A percentile compares a stretch with the other conserved stretches of the same genome.
Evolutionary conservation across 2,113 vertebrate genomes (phyloP).

Genomic region (Etia nguti): DNA sequence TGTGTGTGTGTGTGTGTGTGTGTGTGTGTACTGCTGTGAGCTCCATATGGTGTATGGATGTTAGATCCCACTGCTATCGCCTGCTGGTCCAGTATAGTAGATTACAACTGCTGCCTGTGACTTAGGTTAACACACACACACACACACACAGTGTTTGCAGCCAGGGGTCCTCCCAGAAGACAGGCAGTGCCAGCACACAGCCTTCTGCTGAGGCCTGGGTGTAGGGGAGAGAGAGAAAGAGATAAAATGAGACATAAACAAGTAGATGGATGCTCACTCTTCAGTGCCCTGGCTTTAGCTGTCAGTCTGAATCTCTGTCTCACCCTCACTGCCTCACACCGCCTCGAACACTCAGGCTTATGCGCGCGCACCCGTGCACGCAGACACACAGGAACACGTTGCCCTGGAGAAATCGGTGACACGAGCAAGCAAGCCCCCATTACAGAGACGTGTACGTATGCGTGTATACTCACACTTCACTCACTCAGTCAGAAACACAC

Average conservation of each 20-base stretch:
- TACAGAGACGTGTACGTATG: conserved; percentile 21
- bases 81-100: conserved; percentile 43
- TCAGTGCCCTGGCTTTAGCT: conserved; percentile 47
- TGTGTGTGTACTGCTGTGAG: not conserved
- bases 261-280: conserved; percentile 66
- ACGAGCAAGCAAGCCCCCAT: conserved; percentile 34
- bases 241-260: conserved; percentile 62
- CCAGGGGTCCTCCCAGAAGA: conserved; percentile 54
- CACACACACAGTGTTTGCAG: conserved; percentile 14
- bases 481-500: conserved; percentile 41
- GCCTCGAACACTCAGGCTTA: not conserved
- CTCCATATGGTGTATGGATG: conserved; percentile 56
- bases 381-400: not conserved
- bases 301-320: conserved; percentile 61
- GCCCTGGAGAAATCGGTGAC: conserved; percentile 55
- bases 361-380: not conserved
- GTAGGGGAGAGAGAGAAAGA: conserved; percentile 12
- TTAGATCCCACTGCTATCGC: conserved; percentile 30
- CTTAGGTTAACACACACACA: conserved; percentile 34
- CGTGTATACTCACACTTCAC: conserved; percentile 42
- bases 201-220: conserved; percentile 15
- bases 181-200: conserved; percentile 25
- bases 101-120: conserved; percentile 32
- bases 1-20: not conserved
- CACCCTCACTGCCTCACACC: conserved; percentile 23